Evolutionary conservation across 1,140 invertebrate species (phyloP), one percentile per base, ranked within the genome.

Genomic region (Meloidogyne exigua): DNA sequence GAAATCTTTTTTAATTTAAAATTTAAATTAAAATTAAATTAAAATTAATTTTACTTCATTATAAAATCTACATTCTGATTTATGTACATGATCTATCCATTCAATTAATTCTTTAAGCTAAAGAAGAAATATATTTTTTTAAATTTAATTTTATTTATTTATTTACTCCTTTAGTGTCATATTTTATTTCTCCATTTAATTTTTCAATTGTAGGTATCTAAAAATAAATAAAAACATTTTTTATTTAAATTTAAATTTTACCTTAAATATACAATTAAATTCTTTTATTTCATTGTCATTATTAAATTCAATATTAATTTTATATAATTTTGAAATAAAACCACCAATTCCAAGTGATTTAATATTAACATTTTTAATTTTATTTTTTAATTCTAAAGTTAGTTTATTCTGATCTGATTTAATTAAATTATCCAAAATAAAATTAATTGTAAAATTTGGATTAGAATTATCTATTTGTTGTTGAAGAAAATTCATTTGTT

Each of bases 51-150:
- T 49, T 57, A 25, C 57, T 5, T 18, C 28, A 39, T 36, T 5
- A 65, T 73, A 73, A 39, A 73, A 73, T 9, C 28, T 44, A 65
- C 72, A 73, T 65, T 73, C 72, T 36, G 72, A 26, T n/a, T 73
- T 73, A 39, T 73, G 72, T 26, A 73, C 72, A 21, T 42, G 18
- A 65, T 73, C 28, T 65, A 73, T 73, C 72, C 72, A 73, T 23
- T 39, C 23, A 62, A 26, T 64, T 21, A 73, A 25, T 12, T 25
- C n/a, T 25, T 73, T 18, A 26, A 25, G 23, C 28, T 36, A 32
- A 71, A 71, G 12, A 42, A 4, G 64, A 71, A 63, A 5, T n/a
- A 26, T 11, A 18, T 49, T 4, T 15, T 49, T 49, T 18, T 11
- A 18, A 18, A 18, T 49, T 15, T 18, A 57, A 57, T n/a, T 15